A percentile compares a stretch with the other conserved stretches of the same genome.
Conservation (phyloP, 2,888 invertebrate species). For the Macaria liturata region DNA sequence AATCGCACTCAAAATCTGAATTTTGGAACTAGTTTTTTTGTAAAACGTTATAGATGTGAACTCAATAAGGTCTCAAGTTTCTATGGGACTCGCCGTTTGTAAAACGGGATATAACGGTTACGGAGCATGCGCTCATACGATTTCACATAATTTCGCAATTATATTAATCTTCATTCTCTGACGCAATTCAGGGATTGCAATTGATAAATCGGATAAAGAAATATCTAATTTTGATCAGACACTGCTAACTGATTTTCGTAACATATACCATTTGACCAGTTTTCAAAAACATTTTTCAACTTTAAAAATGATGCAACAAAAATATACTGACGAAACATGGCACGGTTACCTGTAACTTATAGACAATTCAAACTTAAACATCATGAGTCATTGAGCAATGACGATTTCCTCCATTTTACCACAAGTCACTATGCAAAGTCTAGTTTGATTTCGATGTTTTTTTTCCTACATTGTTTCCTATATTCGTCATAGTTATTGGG, state of each 20-base stretch:
- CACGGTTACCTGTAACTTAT: too few species aligned
- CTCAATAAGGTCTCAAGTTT: conserved; percentile 9
- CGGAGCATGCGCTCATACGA: conserved; percentile 45
- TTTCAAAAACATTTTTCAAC: too few species aligned
- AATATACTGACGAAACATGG: too few species aligned
- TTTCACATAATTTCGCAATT: conserved; percentile 38
- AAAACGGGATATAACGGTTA: conserved; percentile 11
- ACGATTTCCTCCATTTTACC: conserved; percentile 17
- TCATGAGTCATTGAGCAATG: too few species aligned
- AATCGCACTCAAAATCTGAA: too few species aligned
- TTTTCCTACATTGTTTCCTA: background rate
- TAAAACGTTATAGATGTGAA: conserved; percentile 6
- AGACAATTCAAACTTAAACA: too few species aligned
- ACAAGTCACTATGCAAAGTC: conserved; percentile 7
- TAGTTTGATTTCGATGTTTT: background rate
- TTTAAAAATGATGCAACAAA: too few species aligned
- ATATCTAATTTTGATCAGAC: background rate
- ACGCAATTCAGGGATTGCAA: conserved; percentile 25
- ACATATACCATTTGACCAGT: too few species aligned
- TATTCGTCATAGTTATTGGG: conserved; percentile 20
- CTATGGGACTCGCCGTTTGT: conserved; percentile 9
- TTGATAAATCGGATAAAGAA: background rate
- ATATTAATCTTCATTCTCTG: conserved; percentile 31
- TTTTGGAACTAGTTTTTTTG: too few species aligned
- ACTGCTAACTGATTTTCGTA: background rate